phyloP scores from a whole-genome alignment of 2,113 vertebrate genomes.

The Mastomys natalensis region DNA sequence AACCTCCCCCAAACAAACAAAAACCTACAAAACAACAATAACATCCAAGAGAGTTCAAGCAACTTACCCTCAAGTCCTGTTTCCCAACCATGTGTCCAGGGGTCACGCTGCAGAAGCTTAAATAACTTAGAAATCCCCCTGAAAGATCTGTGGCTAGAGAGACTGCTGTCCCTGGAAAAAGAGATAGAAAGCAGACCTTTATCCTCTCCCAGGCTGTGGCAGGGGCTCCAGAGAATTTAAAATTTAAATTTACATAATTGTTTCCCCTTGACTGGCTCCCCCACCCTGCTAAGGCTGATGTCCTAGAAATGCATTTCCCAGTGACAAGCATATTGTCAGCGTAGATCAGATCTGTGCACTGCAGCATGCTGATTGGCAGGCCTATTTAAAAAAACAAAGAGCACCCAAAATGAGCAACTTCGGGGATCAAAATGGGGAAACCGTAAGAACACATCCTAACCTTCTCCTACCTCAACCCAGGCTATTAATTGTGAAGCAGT shows the following conservation, averaged over 20 bases:
- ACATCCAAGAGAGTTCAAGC: not conserved
- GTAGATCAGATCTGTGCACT: slow-evolving; percentile 18
- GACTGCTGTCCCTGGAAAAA: not conserved
- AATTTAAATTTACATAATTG: slow-evolving; percentile 60
- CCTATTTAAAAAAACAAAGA: slow-evolving; percentile 66
- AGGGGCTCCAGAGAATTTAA: slow-evolving; percentile 34
- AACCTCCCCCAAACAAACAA: not conserved
- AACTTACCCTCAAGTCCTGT: not conserved
- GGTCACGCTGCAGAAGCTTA: not conserved
- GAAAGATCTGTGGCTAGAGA: not conserved
- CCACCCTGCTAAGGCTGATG: slow-evolving; percentile 1
- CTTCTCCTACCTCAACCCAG: not conserved
- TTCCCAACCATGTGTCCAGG: not conserved
- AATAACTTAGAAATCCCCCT: not conserved
- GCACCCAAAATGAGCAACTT: slow-evolving; percentile 64
- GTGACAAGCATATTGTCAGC: slow-evolving; percentile 61
- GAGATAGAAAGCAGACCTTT: not conserved
- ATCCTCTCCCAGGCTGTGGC: not conserved
- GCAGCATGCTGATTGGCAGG: slow-evolving; percentile 44
- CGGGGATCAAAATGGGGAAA: slow-evolving; percentile 1
- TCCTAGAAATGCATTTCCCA: slow-evolving; percentile 52
- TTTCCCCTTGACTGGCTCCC: slow-evolving; percentile 56
- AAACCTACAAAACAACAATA: not conserved
- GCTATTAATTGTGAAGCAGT: slow-evolving; percentile 58
- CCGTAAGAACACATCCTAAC: not conserved